A percentile compares a stretch with the other conserved stretches of the same genome.
phyloP scores from a whole-genome alignment of 2,888 invertebrate genomes.

The Actias luna region DNA sequence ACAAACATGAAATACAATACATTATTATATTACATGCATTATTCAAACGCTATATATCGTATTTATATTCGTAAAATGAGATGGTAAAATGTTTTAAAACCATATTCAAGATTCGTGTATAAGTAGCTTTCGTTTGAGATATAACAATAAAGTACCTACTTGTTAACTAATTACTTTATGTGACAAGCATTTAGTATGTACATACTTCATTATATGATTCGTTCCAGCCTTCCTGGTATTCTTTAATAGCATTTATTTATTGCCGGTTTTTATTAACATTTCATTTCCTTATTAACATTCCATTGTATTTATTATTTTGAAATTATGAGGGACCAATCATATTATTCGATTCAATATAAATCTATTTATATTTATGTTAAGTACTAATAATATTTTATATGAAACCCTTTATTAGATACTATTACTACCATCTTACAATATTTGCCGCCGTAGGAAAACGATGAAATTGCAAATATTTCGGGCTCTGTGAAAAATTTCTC shows the following conservation, averaged over 20 bases:
- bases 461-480: neutral
- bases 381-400: neutral
- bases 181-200: neutral
- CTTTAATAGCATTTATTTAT: neutral
- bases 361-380: neutral
- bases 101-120: neutral
- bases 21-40: neutral
- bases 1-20: too few species aligned
- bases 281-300: neutral
- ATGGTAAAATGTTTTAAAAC: neutral
- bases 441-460: neutral
- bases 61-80: too few species aligned
- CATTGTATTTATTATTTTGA: neutral
- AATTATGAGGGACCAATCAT: neutral
- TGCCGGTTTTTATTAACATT: neutral
- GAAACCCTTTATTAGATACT: neutral
- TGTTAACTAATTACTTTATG: too few species aligned
- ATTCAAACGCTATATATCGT: neutral
- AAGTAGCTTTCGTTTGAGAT: neutral
- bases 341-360: neutral
- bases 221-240: neutral
- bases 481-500: neutral
- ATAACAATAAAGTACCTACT: too few species aligned
- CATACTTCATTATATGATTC: neutral
- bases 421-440: neutral